Percentiles rank a stretch among this genome's conserved stretches.
Conservation (phyloP, 2,797 vertebrate genomes). For the Carcharodon carcharias region DNA sequence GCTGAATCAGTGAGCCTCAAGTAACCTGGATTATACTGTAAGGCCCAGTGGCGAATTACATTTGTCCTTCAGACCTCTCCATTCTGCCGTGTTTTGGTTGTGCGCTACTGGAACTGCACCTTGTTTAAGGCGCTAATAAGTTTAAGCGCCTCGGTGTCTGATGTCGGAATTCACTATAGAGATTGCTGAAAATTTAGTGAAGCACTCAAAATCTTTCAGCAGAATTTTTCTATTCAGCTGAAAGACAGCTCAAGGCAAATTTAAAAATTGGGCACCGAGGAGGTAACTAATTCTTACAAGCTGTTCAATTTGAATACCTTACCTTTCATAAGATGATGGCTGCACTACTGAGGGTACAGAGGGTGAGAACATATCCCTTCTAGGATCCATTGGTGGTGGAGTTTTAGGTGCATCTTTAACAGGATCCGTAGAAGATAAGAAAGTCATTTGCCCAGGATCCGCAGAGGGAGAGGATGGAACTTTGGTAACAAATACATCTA, state of each 20-base stretch:
- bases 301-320: background rate
- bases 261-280: background rate
- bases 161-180: background rate
- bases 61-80: background rate
- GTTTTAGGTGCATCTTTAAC: background rate
- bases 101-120: background rate
- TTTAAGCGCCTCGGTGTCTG: background rate
- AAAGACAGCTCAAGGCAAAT: background rate
- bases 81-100: background rate
- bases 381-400: background rate
- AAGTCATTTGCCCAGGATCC: background rate
- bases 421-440: background rate
- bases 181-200: background rate
- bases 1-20: background rate
- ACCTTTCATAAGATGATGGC: constrained; percentile 11
- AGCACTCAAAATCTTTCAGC: background rate
- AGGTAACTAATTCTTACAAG: background rate
- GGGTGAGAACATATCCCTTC: background rate
- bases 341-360: background rate
- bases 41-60: background rate
- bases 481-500: background rate
- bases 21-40: background rate
- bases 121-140: background rate
- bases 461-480: background rate
- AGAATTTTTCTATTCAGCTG: no score